Percentiles rank a stretch among this genome's conserved stretches.
Conservation (phyloP, 2,888 invertebrate species). For the Helleia helle region DNA sequence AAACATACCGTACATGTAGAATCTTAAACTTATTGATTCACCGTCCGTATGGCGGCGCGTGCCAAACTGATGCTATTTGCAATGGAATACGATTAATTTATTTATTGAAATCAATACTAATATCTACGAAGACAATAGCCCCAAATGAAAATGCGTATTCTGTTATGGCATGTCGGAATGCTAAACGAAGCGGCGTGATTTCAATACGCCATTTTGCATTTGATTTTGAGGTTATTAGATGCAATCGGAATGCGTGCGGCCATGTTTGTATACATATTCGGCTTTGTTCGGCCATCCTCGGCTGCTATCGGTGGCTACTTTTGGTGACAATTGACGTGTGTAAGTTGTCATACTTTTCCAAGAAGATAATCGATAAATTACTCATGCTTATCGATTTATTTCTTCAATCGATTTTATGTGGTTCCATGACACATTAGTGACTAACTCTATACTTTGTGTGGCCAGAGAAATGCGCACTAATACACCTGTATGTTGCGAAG, state of each 20-base stretch:
- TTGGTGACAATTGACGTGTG: conserved; percentile 55
- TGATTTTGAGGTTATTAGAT: conserved; percentile 72
- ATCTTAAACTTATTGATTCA: conserved; percentile 60
- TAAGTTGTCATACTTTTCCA: conserved; percentile 49
- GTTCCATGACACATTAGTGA: conserved; percentile 5
- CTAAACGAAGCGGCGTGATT: conserved; percentile 67
- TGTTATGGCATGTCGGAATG: conserved; percentile 69
- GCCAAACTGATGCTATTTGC: conserved; percentile 66
- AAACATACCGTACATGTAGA: conserved; percentile 44
- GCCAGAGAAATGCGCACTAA: no score
- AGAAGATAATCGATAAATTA: conserved; percentile 42
- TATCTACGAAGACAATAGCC: conserved; percentile 69
- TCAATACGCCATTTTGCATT: conserved; percentile 71
- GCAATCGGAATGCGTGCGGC: conserved; percentile 69
- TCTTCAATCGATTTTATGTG: conserved; percentile 7
- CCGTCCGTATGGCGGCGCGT: conserved; percentile 57
- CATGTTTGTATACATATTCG: conserved; percentile 56
- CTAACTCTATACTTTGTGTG: background rate
- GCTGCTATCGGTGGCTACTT: conserved; percentile 36
- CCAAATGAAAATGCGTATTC: conserved; percentile 70
- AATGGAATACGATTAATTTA: conserved; percentile 68
- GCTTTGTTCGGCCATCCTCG: conserved; percentile 53
- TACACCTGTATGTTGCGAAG: no score
- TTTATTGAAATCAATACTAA: conserved; percentile 74
- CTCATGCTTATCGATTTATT: conserved; percentile 32